Evolutionary conservation across 2,888 invertebrate genomes (phyloP), one percentile per base, ranked within the genome.

Genomic region (Fragum fragum): DNA sequence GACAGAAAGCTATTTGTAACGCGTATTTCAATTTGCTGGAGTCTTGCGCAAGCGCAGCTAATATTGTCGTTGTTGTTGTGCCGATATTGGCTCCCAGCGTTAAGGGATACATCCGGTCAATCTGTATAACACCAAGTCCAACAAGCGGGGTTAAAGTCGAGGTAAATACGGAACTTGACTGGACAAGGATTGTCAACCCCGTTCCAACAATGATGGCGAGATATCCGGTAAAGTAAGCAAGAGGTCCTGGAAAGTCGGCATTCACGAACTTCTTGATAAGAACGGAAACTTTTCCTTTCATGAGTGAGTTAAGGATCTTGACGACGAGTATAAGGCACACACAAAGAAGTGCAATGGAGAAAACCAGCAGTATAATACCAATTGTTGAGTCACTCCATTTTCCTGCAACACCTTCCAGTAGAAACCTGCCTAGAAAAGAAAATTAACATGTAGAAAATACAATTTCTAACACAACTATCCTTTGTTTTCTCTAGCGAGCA

Each of bases 131-230:
- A 6, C 95, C 96, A 7, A 96, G 92, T 9, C 96, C 96, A 18
- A 96, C 96, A 23, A 96, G 92, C 1, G 96, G 96, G 1, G 96
- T 96, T 21, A 96, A 91, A 0, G 96, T 95, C 1, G 96, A 96
- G 0, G 96, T 96, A 91, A 96, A 96, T 21, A 96, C 95, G 18
- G 95, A 95, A 82, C 95, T 95, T 63, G 95, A 95, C 93, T 96
- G 96, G 0, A 96, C 95, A 76, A 96, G 87, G 73, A 96, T 94
- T 29, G 96, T 96, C 87, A 96, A 92, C 0, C 95, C 92, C 6
- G 95, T 95, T 2, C 96, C 96, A 14, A 96, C 93, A 0, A 95
- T 73, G 79, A 96, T 95, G 21, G 95, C 95, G 7, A 95, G 81
- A 90, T 96, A 96, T 5, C 95, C 95, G 1, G 95, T 95, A 11